Base-by-base conservation (phyloP, 2,888 invertebrate species). In the Megamerina dolium region DNA sequence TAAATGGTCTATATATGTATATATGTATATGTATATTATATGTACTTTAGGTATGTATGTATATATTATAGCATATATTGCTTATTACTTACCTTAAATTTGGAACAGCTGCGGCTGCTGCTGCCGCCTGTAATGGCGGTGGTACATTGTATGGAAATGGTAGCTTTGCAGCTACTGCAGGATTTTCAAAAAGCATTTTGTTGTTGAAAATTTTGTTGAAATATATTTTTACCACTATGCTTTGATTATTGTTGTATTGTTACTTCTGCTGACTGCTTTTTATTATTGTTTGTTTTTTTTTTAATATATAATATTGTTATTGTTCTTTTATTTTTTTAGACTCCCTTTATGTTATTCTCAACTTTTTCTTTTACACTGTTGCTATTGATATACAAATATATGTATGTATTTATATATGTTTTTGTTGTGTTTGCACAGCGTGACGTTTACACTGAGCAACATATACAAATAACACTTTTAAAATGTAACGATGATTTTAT, bases 101-200 rank as follows among this genome's bases (percentile, higher is more conserved):
- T 58, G 70, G 68, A 57, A 70, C 66, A 48, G 69, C 68, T 57
- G 63, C 63, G 42, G 68, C 64, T 46, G 65, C 65, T 34, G 69
- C 65, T 45, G 67, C 64, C 35, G 70, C 69, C 59, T 71, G 69
- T 41, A 82, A 77, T 56, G 83, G 83, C 67, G 83, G 83, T 62
- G 83, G 83, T 68, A 83, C 81, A 72, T 78, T 81, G 73, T 82
- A 83, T 59, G 81, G 79, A 70, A 77, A 80, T 70, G 81, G 77
- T 73, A 83, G 76, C 72, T 82, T 82, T 27, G 73, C 71, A 57
- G 73, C 73, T 65, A 79, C 78, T 53, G 75, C 73, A 65, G 82
- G 81, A 75, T 78, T 82, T 73, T 83, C 83, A 72, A 83, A 83
- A 72, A 83, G 74, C 83, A 83, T 83, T 56, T 58, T 68, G 45